Base-by-base conservation (phyloP, 2,797 vertebrate species). In the Cyclura pinguis region DNA sequence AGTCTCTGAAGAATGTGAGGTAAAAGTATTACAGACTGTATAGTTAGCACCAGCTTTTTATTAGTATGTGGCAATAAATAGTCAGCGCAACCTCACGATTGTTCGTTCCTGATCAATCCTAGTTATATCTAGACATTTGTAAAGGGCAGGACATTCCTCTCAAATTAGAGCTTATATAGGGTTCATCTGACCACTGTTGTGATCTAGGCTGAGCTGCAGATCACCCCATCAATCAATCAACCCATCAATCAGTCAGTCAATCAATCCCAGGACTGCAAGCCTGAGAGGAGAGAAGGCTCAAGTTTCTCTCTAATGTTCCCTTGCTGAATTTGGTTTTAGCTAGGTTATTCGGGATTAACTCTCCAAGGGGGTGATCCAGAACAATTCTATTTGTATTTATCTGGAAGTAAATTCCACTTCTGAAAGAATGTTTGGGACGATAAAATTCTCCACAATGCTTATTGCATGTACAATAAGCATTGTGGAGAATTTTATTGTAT, bases 381-480 rank as follows among this genome's bases (percentile, higher is more conserved):
- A 16, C 73, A 62, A 22, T 62, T 62, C 59, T 62, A 22, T 62
- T 62, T 10, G 22, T 62, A 62, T 22, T 62, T 62, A 76, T 35
- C 42, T 35, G 35, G n/a, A 76, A 76, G 35, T 35, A 76, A 76
- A 85, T 16, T 14, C 32, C 38, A 5, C 78, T 77, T 14, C 29
- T 27, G 12, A 86, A 67, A n/a, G 59, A 76, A 82, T 38, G 18
- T 52, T 52, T 50, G 16, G 42, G 59, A 18, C 76, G 24, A 78
- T 0, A 64, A 42, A 64, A 67, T 78, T 24, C 27, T 69, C 50
- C 14, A n/a, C 4, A n/a, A 87, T 78, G 4, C n/a, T 88, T 73
- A 86, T 85, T 10, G 8, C 55, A 52, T n/a, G 81, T 0, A 0
- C 5, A n/a, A n/a, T n/a, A n/a, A n/a, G n/a, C n/a, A n/a, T n/a